Evolutionary conservation across 2,888 invertebrate genomes (phyloP).

Genomic region (Dichetophora obliterata): DNA sequence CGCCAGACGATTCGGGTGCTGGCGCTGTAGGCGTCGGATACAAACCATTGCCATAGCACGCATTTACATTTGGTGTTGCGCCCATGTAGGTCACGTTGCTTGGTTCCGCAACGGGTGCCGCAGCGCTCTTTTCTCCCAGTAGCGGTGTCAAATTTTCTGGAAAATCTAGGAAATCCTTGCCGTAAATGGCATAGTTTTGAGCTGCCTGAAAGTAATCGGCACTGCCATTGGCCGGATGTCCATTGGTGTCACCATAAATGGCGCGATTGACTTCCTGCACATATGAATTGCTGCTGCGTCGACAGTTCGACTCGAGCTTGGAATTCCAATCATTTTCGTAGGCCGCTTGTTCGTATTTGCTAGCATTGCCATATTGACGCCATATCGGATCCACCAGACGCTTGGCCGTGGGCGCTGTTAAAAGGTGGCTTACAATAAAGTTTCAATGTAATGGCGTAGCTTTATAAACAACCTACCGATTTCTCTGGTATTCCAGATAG

Average conservation of each 20-base stretch:
- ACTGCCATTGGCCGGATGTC: constrained; percentile 57
- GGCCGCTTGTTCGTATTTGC: constrained; percentile 7
- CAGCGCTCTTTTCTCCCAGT: constrained; percentile 37
- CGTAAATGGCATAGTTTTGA: constrained; percentile 62
- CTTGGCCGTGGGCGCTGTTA: constrained; percentile 34
- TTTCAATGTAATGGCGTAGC: not conserved
- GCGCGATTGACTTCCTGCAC: constrained; percentile 59
- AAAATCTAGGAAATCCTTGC: constrained; percentile 58
- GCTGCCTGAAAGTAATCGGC: constrained; percentile 61
- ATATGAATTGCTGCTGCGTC: constrained; percentile 50
- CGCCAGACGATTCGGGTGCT: not conserved
- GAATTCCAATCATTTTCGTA: constrained; percentile 44
- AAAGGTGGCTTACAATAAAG: not conserved
- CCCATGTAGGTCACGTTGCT: constrained; percentile 15
- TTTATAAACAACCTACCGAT: constrained; percentile 39
- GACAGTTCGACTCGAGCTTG: constrained; percentile 48
- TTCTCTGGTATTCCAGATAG: constrained; percentile 47
- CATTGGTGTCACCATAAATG: constrained; percentile 56
- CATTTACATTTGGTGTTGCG: not conserved
- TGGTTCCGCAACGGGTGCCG: constrained; percentile 3
- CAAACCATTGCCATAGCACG: constrained; percentile 39
- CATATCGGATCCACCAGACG: constrained; percentile 42
- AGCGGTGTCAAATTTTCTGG: constrained; percentile 51
- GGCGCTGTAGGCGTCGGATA: constrained; percentile 38
- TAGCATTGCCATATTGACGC: constrained; percentile 35